These are phyloP conservation scores for Dorcus hopei DNA, from an alignment of 2,888 invertebrate species.

Conservation along the genomic window DNA sequence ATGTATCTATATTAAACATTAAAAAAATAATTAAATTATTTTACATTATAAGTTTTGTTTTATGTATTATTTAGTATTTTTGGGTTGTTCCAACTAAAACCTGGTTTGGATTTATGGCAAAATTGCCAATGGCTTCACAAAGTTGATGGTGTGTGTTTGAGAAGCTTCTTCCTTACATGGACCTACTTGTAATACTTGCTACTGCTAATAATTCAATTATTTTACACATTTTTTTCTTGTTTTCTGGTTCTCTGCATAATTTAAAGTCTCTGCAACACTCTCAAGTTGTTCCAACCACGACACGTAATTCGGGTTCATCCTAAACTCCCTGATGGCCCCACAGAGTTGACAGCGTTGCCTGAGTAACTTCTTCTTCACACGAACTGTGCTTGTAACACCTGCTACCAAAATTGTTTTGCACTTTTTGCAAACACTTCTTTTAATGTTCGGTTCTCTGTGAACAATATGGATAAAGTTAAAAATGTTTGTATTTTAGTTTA, in stretches of 20 bases:
- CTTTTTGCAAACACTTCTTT: slow-evolving; percentile 54
- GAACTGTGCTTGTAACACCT: slow-evolving; percentile 52
- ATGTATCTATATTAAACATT: no score
- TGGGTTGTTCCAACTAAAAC: no score
- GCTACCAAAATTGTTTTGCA: slow-evolving; percentile 53
- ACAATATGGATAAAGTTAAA: background rate
- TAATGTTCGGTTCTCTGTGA: slow-evolving; percentile 52
- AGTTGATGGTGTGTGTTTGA: no score
- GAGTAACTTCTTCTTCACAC: slow-evolving; percentile 50
- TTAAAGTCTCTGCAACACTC: slow-evolving; percentile 47
- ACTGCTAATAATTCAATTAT: background rate
- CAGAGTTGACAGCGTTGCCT: slow-evolving; percentile 50
- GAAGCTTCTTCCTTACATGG: no score
- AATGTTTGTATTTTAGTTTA: background rate
- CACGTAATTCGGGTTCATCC: slow-evolving; percentile 42
- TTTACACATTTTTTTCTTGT: slow-evolving; percentile 11
- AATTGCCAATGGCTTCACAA: no score
- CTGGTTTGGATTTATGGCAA: no score
- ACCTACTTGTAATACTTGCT: no score
- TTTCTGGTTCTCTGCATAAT: slow-evolving; percentile 42
- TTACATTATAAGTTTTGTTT: no score
- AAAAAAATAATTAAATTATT: no score
- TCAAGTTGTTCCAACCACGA: slow-evolving; percentile 50
- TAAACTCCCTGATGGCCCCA: slow-evolving; percentile 43
- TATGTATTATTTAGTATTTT: no score